These are phyloP conservation scores for Oegoconia quadripuncta DNA, from an alignment of 2,888 invertebrate species.

Conservation along the genomic window DNA sequence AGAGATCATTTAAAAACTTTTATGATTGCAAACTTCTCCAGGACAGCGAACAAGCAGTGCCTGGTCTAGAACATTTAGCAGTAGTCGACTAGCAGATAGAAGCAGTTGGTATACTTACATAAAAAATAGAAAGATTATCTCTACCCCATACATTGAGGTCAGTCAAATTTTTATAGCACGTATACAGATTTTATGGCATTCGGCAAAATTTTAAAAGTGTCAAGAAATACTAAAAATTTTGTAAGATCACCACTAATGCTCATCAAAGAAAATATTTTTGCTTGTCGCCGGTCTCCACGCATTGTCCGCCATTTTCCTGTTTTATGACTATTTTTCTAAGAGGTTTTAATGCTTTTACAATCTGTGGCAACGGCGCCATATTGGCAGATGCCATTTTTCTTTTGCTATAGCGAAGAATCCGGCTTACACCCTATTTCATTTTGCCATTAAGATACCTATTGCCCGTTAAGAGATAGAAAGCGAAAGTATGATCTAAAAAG, in stretches of 20 bases:
- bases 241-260: constrained; percentile 27
- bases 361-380: not conserved
- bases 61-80: too few relatives aligned
- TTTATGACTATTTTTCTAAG: constrained; percentile 5
- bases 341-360: constrained; percentile 3
- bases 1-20: too few relatives aligned
- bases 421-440: too few relatives aligned
- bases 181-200: constrained; percentile 32
- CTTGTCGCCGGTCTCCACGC: constrained; percentile 11
- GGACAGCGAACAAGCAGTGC: too few relatives aligned
- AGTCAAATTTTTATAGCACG: constrained; percentile 24
- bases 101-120: too few relatives aligned
- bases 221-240: constrained; percentile 33
- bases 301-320: constrained; percentile 12
- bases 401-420: too few relatives aligned
- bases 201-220: constrained; percentile 35
- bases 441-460: too few relatives aligned
- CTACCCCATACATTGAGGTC: not conserved
- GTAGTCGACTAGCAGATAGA: too few relatives aligned
- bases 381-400: not conserved
- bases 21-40: too few relatives aligned
- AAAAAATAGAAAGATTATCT: too few relatives aligned
- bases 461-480: too few relatives aligned
- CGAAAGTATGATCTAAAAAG: too few relatives aligned
- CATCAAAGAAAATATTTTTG: constrained; percentile 27